Evolutionary conservation across 2,797 vertebrate species (phyloP), one percentile per base, ranked within the genome.

Genomic region (Gymnothorax javanicus): DNA sequence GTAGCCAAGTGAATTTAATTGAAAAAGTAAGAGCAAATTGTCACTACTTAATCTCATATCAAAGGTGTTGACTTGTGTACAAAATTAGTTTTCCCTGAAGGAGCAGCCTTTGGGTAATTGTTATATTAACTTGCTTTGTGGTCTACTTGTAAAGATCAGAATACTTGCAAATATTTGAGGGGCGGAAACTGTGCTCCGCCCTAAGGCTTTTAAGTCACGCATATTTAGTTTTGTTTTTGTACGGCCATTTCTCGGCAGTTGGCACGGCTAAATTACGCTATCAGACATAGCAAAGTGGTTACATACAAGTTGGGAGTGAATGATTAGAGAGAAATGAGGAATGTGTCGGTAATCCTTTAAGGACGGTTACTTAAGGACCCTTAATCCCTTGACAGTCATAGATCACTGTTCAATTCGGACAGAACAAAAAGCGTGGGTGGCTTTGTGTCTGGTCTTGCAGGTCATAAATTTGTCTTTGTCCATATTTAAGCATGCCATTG

Each of bases 71-170:
- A n/a, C 52, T 79, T 79, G 7, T 52, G 15, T 50, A 20, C 13
- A 56, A 54, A 81, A 81, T 81, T 3, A n/a, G 6, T 52, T 79
- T 54, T 54, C 33, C 43, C 75, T 9, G 33, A 79, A 79, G 75
- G 43, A 20, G 54, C 52, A 79, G 23, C 13, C 75, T 79, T 15
- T 43, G 54, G 33, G 54, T 79, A 79, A 79, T 79, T 84, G 58
- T 62, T 15, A 8, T 64, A 88, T 87, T 67, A 92, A 91, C 90
- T 93, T 86, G 71, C 50, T 93, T 93, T 91, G 91, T 88, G 89
- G 85, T 93, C 84, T 92, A 91, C 90, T 95, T 94, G 91, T 92
- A 86, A 84, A 94, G 92, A 95, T 95, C 94, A 94, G 90, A 93
- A 91, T 91, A 91, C 92, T 92, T 93, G 91, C 90, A 93, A 94